Conservation (phyloP, 2,113 vertebrate genomes). For the Girardinichthys multiradiatus region DNA sequence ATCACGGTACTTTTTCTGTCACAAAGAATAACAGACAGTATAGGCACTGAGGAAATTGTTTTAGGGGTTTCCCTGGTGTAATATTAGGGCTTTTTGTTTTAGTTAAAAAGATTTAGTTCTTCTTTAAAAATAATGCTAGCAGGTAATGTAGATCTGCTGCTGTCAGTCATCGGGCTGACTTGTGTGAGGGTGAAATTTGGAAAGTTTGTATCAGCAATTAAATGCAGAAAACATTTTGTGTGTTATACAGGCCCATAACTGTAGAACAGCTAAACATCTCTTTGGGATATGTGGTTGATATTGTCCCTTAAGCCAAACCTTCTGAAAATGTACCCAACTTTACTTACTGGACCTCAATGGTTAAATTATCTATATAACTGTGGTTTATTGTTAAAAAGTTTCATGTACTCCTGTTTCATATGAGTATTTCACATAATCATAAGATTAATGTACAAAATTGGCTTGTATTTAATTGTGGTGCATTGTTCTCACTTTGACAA, state of each 20-base stretch:
- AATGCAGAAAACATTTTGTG: too few relatives aligned
- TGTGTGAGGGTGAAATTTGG: neutral
- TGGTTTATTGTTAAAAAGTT: too few relatives aligned
- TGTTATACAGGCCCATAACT: neutral
- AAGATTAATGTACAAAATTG: neutral
- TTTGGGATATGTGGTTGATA: neutral
- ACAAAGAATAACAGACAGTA: neutral
- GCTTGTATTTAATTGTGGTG: neutral
- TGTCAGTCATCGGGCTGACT: neutral
- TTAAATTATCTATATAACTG: too few relatives aligned
- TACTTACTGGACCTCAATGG: too few relatives aligned
- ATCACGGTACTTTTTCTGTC: conserved; percentile 97
- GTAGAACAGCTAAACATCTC: neutral
- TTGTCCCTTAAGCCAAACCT: neutral
- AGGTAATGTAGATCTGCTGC: neutral
- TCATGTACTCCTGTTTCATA: neutral
- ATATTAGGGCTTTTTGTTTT: neutral
- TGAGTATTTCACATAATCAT: neutral
- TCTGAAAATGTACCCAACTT: neutral
- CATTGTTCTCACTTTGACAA: conserved; percentile 86
- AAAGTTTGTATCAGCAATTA: neutral
- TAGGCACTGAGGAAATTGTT: neutral
- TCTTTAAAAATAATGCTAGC: neutral
- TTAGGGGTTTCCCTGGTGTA: neutral
- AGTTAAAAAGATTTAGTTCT: neutral